phyloP scores from a whole-genome alignment of 2,888 invertebrate genomes.

The Drosophila tripunctata region DNA sequence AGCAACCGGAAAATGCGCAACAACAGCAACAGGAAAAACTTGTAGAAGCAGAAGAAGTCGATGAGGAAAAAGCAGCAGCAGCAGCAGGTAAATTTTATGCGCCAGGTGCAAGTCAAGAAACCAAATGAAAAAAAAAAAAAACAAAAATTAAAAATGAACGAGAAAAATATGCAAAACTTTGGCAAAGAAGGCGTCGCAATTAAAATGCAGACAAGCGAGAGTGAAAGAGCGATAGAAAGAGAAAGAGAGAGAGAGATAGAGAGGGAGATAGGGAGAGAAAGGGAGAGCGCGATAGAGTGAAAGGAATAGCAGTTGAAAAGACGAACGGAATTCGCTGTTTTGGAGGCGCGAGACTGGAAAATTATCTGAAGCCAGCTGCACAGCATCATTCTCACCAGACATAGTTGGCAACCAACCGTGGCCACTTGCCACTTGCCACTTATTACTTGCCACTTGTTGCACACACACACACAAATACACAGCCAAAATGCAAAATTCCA shows the following conservation, averaged over 20 bases:
- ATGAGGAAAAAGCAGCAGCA: background rate
- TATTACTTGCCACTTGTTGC: slow-evolving; percentile 1
- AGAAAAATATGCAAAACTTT: slow-evolving; percentile 46
- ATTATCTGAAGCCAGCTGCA: slow-evolving; percentile 48
- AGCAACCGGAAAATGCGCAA: slow-evolving; percentile 67
- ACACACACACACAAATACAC: slow-evolving; percentile 5
- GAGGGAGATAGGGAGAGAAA: background rate
- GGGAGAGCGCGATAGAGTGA: background rate
- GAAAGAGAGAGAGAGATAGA: background rate
- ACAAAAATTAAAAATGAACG: slow-evolving; percentile 17
- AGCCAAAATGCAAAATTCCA: slow-evolving; percentile 1
- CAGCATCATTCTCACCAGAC: slow-evolving; percentile 5
- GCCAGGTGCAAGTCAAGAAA: slow-evolving; percentile 49
- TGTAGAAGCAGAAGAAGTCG: background rate
- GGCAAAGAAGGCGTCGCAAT: slow-evolving; percentile 29
- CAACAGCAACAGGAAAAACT: slow-evolving; percentile 21
- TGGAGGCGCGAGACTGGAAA: slow-evolving; percentile 57
- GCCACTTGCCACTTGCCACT: slow-evolving; percentile 2
- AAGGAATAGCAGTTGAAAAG: background rate
- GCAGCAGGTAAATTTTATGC: background rate
- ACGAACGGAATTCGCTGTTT: too few species aligned
- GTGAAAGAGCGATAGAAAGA: background rate
- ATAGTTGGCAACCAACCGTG: slow-evolving; percentile 8
- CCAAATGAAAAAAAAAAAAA: slow-evolving; percentile 30
- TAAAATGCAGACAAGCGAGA: slow-evolving; percentile 32